A percentile compares a stretch with the other conserved stretches of the same genome.
Evolutionary conservation across 2,797 vertebrate genomes (phyloP).

Genomic region (Ptychobarbus kaznakovi): DNA sequence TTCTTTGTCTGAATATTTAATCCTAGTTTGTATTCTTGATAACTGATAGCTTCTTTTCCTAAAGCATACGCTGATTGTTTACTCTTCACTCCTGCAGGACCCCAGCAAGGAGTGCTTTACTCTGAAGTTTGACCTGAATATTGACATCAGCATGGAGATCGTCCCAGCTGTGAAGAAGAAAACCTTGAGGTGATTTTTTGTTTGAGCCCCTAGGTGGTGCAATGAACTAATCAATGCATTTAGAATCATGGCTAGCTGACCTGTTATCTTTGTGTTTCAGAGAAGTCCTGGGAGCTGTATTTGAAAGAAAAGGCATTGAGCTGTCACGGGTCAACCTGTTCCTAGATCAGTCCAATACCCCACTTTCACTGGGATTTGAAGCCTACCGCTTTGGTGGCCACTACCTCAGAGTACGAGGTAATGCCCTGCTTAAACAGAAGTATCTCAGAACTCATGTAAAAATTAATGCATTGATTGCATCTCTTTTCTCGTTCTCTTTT

Average conservation of each 20-base stretch:
- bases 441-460: not conserved
- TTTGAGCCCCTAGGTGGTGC: conserved; percentile 14
- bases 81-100: conserved; percentile 77
- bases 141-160: conserved; percentile 87
- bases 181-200: conserved; percentile 82
- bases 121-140: conserved; percentile 90
- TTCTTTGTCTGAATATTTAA: not conserved
- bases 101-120: conserved; percentile 97
- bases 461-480: not conserved
- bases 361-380: conserved; percentile 92
- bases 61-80: not conserved
- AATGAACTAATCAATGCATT: conserved; percentile 9
- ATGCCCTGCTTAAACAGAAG: not conserved
- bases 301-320: conserved; percentile 90
- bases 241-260: not conserved
- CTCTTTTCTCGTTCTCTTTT: not conserved
- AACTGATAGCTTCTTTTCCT: not conserved
- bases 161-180: conserved; percentile 94
- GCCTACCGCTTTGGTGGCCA: conserved; percentile 93
- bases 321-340: conserved; percentile 87
- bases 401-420: conserved; percentile 95
- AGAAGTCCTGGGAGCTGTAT: conserved; percentile 85
- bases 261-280: conserved; percentile 28
- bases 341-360: conserved; percentile 95
- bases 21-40: not conserved